Conservation (phyloP, 2,888 invertebrate genomes). For the Rhagonycha lutea region DNA sequence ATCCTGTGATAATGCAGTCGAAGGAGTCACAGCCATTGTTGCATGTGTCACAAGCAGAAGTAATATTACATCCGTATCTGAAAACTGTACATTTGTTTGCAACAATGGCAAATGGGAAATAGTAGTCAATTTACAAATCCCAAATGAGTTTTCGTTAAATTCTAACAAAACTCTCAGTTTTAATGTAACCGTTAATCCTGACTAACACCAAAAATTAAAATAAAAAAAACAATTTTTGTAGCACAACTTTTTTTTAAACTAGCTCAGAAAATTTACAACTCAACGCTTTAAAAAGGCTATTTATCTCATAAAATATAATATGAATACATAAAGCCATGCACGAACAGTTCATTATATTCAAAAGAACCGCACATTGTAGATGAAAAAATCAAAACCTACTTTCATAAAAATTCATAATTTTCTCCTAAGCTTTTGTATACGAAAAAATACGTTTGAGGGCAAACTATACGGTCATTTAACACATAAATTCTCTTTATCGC, state of each 20-base stretch:
- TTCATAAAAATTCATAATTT: background rate
- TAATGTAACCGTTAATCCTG: background rate
- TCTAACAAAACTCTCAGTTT: background rate
- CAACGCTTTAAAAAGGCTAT: background rate
- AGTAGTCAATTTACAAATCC: background rate
- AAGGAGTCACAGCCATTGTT: conserved; percentile 36
- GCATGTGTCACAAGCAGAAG: conserved; percentile 41
- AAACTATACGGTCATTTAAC: conserved; percentile 6
- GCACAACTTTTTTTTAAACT: background rate
- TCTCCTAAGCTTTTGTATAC: conserved; percentile 1
- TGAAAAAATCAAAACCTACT: background rate
- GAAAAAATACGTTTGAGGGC: background rate
- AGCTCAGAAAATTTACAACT: background rate
- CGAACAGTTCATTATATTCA: background rate
- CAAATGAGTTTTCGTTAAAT: background rate
- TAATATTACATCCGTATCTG: background rate
- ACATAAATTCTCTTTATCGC: conserved; percentile 13
- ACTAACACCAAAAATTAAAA: background rate
- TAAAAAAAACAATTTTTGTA: background rate
- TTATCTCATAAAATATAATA: background rate
- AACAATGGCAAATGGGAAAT: conserved; percentile 14
- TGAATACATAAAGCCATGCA: background rate
- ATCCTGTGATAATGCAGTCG: conserved; percentile 27
- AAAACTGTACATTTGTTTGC: background rate
- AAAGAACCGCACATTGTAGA: background rate